Evolutionary conservation across 2,888 invertebrate species (phyloP).

Genomic region (Adelognathus sp.): DNA sequence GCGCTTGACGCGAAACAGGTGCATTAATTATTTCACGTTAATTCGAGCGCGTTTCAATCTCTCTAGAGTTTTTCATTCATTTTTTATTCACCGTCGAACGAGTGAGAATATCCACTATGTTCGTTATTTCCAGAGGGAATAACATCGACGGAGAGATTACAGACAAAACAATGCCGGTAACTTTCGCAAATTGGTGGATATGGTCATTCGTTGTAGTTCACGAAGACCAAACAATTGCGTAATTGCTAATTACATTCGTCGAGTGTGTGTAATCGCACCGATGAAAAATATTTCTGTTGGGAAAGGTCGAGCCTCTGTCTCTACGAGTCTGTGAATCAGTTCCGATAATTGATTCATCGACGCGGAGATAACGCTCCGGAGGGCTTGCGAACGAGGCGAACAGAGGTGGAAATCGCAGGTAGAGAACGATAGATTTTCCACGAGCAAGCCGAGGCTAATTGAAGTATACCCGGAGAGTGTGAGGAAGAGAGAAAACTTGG

Average conservation of each 20-base stretch:
- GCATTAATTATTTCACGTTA: constrained; percentile 33
- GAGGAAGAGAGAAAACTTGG: neutral
- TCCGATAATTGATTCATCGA: constrained; percentile 24
- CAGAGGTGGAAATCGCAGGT: neutral
- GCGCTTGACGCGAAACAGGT: constrained; percentile 4
- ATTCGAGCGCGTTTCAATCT: constrained; percentile 9
- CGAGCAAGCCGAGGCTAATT: constrained; percentile 5
- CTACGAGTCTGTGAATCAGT: neutral
- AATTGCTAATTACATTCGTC: neutral
- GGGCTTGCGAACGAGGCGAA: neutral
- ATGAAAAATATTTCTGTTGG: neutral
- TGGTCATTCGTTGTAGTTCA: neutral
- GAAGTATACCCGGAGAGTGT: neutral
- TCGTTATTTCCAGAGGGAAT: neutral
- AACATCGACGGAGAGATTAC: neutral
- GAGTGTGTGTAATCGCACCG: neutral
- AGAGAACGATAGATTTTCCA: constrained; percentile 5
- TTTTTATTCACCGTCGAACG: neutral
- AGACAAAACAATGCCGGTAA: neutral
- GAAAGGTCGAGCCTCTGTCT: neutral
- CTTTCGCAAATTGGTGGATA: neutral
- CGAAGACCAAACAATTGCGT: neutral
- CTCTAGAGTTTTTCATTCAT: neutral
- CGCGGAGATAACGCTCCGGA: neutral
- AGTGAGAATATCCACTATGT: constrained; percentile 9